A percentile compares a stretch with the other conserved stretches of the same genome.
Conservation (phyloP, 1,140 invertebrate species). For the Melipona quadrifasciata region DNA sequence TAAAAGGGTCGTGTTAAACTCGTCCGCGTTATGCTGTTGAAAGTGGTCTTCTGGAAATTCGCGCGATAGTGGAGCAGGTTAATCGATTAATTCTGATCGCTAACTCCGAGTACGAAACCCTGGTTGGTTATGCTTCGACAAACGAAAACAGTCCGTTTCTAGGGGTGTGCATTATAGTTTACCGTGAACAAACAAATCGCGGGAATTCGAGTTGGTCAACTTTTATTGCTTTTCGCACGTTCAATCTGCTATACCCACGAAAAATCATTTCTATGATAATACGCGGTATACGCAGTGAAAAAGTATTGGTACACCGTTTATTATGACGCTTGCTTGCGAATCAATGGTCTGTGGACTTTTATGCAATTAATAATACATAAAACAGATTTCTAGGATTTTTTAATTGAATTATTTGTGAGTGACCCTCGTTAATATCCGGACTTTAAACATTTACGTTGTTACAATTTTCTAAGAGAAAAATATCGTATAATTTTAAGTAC, state of each 20-base stretch:
- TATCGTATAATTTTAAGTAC: no score
- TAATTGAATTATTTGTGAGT: no score
- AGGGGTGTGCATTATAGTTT: background rate
- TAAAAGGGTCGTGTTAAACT: conserved; percentile 44
- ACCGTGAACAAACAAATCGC: no score
- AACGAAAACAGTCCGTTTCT: background rate
- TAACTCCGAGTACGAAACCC: conserved; percentile 35
- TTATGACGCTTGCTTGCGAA: no score
- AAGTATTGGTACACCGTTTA: no score
- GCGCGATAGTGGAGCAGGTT: conserved; percentile 22
- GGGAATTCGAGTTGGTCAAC: background rate
- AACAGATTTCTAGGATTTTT: no score
- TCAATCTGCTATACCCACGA: background rate
- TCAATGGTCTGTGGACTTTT: no score
- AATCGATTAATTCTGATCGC: conserved; percentile 60
- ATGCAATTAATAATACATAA: no score
- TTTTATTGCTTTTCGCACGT: background rate
- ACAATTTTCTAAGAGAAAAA: no score
- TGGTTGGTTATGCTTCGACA: conserved; percentile 6
- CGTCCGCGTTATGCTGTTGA: conserved; percentile 36
- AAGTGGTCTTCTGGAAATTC: conserved; percentile 51
- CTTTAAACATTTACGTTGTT: no score
- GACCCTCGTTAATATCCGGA: no score
- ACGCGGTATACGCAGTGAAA: no score
- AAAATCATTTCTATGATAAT: background rate